phyloP scores from a whole-genome alignment of 2,797 vertebrate genomes.

The Spinus pinus region DNA sequence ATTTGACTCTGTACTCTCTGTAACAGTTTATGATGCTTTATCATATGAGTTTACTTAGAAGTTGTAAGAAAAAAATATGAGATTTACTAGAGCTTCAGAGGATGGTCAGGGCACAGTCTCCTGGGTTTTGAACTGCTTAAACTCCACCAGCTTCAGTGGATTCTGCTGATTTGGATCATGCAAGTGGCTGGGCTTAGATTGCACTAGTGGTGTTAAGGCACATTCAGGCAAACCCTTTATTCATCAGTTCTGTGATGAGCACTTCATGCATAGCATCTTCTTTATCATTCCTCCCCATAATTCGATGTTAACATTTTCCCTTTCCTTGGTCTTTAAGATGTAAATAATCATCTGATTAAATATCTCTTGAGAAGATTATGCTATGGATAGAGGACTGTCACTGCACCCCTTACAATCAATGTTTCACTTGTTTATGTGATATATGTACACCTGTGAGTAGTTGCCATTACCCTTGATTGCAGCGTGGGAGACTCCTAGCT shows the following conservation, averaged over 20 bases:
- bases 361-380: slow-evolving; percentile 72
- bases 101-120: background rate
- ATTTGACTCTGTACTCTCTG: background rate
- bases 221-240: slow-evolving; percentile 59
- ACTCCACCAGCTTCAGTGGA: background rate
- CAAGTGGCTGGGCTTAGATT: background rate
- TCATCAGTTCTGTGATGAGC: slow-evolving; percentile 59
- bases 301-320: slow-evolving; percentile 58
- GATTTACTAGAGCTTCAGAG: background rate
- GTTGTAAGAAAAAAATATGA: background rate
- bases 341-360: slow-evolving; percentile 76
- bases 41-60: background rate
- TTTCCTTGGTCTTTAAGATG: slow-evolving; percentile 70
- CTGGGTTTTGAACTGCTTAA: background rate
- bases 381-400: slow-evolving; percentile 68
- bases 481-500: slow-evolving; percentile 62
- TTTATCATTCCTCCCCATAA: slow-evolving; percentile 66
- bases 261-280: slow-evolving; percentile 29
- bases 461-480: slow-evolving; percentile 74
- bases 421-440: slow-evolving; percentile 73
- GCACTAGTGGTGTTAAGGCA: slow-evolving; percentile 29
- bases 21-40: background rate
- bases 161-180: slow-evolving; percentile 47
- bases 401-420: slow-evolving; percentile 69
- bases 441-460: slow-evolving; percentile 71